phyloP scores from a whole-genome alignment of 2,797 vertebrate genomes.

The Poecilia gillii region DNA sequence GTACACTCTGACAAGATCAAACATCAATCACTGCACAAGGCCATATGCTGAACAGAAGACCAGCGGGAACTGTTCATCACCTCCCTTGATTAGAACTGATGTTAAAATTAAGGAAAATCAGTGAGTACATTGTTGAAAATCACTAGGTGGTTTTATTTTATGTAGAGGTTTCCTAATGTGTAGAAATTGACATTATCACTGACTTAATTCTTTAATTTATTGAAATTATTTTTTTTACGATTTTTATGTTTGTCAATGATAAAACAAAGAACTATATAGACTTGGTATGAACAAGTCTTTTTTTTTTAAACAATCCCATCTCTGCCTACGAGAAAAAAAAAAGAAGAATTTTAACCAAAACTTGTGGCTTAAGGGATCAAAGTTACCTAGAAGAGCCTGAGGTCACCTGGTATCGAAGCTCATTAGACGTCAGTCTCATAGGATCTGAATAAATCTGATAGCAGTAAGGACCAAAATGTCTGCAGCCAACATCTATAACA shows the following conservation, averaged over 20 bases:
- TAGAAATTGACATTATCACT: neutral
- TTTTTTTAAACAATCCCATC: too few relatives aligned
- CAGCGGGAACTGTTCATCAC: constrained; percentile 17
- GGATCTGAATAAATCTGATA: neutral
- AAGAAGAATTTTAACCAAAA: neutral
- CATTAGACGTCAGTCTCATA: neutral
- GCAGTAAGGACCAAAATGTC: neutral
- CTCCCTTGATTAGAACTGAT: constrained; percentile 17
- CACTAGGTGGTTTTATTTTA: constrained; percentile 4
- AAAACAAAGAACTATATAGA: neutral
- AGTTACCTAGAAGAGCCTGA: neutral
- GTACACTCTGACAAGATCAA: constrained; percentile 26
- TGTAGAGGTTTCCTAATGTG: neutral
- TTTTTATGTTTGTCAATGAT: neutral
- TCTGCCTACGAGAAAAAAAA: neutral
- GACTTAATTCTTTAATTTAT: neutral
- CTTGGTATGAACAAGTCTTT: neutral
- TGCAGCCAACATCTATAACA: neutral
- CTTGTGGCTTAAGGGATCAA: neutral
- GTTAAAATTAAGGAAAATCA: constrained; percentile 3
- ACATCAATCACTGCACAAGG: constrained; percentile 44
- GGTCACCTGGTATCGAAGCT: neutral
- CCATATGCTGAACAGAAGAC: constrained; percentile 21
- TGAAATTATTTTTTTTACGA: neutral
- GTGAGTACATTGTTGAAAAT: neutral